A percentile compares a stretch with the other conserved stretches of the same genome.
Conservation (phyloP, 2,888 invertebrate species). For the Slavum lentiscoides region DNA sequence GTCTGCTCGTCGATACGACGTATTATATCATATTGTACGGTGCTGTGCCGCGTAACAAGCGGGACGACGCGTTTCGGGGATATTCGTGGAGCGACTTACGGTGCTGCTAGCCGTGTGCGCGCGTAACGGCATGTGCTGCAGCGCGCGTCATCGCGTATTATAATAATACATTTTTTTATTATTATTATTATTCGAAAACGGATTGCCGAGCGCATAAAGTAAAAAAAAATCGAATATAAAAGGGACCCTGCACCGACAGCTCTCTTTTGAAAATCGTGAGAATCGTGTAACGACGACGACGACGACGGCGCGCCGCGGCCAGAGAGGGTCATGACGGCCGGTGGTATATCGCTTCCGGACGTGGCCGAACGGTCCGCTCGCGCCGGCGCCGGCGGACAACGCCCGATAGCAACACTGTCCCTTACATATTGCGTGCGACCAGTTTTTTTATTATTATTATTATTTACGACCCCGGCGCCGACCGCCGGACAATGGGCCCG, state of each 20-base stretch:
- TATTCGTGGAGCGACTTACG: too few relatives aligned
- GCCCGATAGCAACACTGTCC: constrained; percentile 32
- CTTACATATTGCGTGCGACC: constrained; percentile 9
- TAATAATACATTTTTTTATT: too few relatives aligned
- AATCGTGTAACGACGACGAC: background rate
- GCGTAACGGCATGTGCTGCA: too few relatives aligned
- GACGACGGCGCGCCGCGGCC: too few relatives aligned
- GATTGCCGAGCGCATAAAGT: background rate
- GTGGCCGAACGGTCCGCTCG: constrained; percentile 8
- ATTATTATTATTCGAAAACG: too few relatives aligned
- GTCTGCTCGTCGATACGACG: too few relatives aligned
- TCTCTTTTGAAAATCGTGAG: constrained; percentile 49
- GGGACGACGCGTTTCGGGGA: too few relatives aligned
- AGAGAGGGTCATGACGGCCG: constrained; percentile 33
- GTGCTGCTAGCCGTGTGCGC: too few relatives aligned
- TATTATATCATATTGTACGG: too few relatives aligned
- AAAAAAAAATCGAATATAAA: background rate
- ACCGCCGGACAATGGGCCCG: constrained; percentile 42
- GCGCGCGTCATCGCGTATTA: too few relatives aligned
- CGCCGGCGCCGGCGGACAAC: background rate
- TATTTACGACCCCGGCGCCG: constrained; percentile 13
- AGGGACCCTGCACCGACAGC: constrained; percentile 45
- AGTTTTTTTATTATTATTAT: constrained; percentile 33
- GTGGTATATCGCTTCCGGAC: constrained; percentile 26
- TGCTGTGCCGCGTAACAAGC: too few relatives aligned